phyloP scores from a whole-genome alignment of 2,797 vertebrate genomes.

The Protonibea diacanthus region DNA sequence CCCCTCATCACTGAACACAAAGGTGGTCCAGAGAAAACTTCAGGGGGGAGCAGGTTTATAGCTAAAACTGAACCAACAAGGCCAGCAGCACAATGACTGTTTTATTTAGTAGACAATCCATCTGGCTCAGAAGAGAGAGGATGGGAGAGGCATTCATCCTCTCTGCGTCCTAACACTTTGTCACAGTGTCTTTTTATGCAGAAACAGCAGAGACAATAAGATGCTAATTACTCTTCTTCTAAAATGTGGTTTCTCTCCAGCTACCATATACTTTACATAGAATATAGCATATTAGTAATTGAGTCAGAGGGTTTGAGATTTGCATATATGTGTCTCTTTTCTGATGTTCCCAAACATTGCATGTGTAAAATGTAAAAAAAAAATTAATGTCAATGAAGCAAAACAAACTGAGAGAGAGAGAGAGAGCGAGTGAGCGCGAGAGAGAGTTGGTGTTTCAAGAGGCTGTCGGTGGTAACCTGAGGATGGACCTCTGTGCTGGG shows the following conservation, averaged over 20 bases:
- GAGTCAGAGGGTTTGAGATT: not conserved
- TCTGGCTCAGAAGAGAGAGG: constrained; percentile 31
- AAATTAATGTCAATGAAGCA: not conserved
- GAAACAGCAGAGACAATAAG: not conserved
- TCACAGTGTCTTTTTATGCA: not conserved
- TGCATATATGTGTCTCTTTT: not conserved
- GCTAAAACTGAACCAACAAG: constrained; percentile 1
- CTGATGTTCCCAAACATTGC: not conserved
- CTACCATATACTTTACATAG: not conserved
- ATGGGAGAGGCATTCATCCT: constrained; percentile 1
- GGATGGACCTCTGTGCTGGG: constrained; percentile 75
- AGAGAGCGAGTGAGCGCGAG: not conserved
- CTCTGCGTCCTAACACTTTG: not conserved
- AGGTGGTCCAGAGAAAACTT: not conserved
- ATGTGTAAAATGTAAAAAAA: constrained; percentile 4
- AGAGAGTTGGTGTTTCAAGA: constrained; percentile 70
- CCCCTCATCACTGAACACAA: not conserved
- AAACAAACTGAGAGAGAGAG: constrained; percentile 11
- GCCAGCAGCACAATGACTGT: not conserved
- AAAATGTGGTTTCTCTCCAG: not conserved
- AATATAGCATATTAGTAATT: not conserved
- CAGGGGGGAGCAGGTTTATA: not conserved
- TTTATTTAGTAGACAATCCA: constrained; percentile 37
- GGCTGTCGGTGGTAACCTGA: constrained; percentile 81
- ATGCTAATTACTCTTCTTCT: not conserved